Conservation (phyloP, 2,797 vertebrate genomes). For the Austrolebias charrua region DNA sequence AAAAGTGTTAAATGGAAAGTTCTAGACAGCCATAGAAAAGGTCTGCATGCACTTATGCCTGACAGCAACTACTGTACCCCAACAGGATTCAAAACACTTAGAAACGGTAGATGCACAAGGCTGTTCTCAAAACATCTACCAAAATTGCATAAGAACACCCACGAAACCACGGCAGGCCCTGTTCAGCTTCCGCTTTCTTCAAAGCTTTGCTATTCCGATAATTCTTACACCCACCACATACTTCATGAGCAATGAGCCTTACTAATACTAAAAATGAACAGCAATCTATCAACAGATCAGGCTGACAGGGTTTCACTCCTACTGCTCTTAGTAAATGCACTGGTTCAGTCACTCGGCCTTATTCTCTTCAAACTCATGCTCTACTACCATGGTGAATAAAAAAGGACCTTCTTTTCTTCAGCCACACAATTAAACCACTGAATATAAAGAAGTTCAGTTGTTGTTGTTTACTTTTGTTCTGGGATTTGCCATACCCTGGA, state of each 20-base stretch:
- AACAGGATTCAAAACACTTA: conserved; percentile 11
- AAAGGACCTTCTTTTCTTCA: too few relatives aligned
- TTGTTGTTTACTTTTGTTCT: too few relatives aligned
- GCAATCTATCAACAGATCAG: conserved; percentile 64
- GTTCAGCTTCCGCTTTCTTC: conserved; percentile 54
- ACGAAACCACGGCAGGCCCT: conserved; percentile 59
- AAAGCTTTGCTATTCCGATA: conserved; percentile 71
- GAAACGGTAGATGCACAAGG: conserved; percentile 7
- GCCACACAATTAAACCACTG: too few relatives aligned
- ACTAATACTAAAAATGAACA: conserved; percentile 70
- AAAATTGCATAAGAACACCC: conserved; percentile 60
- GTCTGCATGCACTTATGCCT: neutral
- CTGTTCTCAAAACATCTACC: conserved; percentile 54
- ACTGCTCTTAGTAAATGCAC: conserved; percentile 58
- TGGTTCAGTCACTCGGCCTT: conserved; percentile 49
- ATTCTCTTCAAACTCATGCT: conserved; percentile 31
- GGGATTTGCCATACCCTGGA: too few relatives aligned
- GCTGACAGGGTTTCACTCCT: conserved; percentile 49
- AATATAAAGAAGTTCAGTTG: too few relatives aligned
- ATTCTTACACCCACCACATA: conserved; percentile 72
- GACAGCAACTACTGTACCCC: conserved; percentile 1
- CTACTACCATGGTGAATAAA: too few relatives aligned
- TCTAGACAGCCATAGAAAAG: conserved; percentile 11
- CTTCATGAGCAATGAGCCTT: conserved; percentile 65
- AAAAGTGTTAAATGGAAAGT: too few relatives aligned